Evolutionary conservation across 2,797 vertebrate species (phyloP).

Genomic region (Xenopus petersii): DNA sequence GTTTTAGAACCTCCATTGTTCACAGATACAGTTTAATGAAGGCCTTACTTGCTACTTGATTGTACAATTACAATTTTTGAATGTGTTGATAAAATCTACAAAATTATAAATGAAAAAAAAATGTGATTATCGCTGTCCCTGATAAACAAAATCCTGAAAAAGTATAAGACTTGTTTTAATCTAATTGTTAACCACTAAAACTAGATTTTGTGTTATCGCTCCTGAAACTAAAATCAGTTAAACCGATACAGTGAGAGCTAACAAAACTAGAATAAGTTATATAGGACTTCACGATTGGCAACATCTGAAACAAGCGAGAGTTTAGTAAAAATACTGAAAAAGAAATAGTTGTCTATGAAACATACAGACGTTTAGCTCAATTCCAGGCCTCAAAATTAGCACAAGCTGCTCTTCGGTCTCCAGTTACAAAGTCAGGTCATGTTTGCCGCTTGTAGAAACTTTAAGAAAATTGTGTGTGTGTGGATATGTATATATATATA

Average conservation of each 20-base stretch:
- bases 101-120: too few relatives aligned
- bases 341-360: slow-evolving; percentile 53
- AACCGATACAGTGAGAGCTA: slow-evolving; percentile 65
- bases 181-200: slow-evolving; percentile 72
- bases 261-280: slow-evolving; percentile 62
- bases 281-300: slow-evolving; percentile 64
- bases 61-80: too few relatives aligned
- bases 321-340: slow-evolving; percentile 65
- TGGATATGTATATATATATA: too few relatives aligned
- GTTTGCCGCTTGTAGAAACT: too few relatives aligned
- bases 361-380: slow-evolving; percentile 3
- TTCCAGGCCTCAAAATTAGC: not conserved
- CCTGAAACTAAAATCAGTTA: slow-evolving; percentile 71
- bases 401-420: too few relatives aligned
- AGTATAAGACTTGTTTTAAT: slow-evolving; percentile 67
- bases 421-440: too few relatives aligned
- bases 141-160: not conserved
- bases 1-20: too few relatives aligned
- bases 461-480: too few relatives aligned
- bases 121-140: not conserved
- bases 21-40: too few relatives aligned
- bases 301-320: slow-evolving; percentile 70
- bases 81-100: too few relatives aligned
- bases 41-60: too few relatives aligned
- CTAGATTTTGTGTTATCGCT: slow-evolving; percentile 62